Conservation (phyloP, 2,888 invertebrate species). For the Brachypalpus laphriformis region DNA sequence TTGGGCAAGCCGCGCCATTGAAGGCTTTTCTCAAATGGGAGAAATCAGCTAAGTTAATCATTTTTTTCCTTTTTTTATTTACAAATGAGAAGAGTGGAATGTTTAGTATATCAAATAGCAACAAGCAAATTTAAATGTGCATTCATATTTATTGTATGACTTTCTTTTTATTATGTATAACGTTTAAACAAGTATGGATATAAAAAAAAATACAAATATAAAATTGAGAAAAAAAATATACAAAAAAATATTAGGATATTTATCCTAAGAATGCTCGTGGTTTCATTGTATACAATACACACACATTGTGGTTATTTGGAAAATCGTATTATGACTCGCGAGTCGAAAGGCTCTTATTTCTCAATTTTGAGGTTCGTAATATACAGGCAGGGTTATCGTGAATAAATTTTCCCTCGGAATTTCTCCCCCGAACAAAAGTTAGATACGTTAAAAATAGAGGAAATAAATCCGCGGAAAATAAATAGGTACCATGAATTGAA, state of each 20-base stretch:
- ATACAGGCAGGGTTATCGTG: too few relatives aligned
- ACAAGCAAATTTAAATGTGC: slow-evolving; percentile 33
- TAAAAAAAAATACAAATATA: slow-evolving; percentile 35
- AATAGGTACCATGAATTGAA: too few relatives aligned
- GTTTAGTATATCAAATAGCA: slow-evolving; percentile 38
- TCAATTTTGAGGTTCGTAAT: too few relatives aligned
- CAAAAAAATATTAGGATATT: slow-evolving; percentile 37
- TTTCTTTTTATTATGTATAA: slow-evolving; percentile 55
- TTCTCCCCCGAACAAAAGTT: too few relatives aligned
- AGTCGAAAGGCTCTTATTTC: too few relatives aligned
- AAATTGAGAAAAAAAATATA: slow-evolving; percentile 55
- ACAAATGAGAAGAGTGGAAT: slow-evolving; percentile 13
- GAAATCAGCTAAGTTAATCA: neutral
- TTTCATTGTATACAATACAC: too few relatives aligned
- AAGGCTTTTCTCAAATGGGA: neutral
- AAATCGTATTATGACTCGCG: too few relatives aligned
- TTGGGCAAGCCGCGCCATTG: slow-evolving; percentile 1
- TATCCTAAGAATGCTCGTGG: slow-evolving; percentile 21
- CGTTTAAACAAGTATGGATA: slow-evolving; percentile 35
- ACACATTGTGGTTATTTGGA: too few relatives aligned
- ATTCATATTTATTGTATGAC: slow-evolving; percentile 65
- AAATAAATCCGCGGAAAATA: too few relatives aligned
- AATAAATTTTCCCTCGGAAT: too few relatives aligned
- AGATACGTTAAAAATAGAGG: too few relatives aligned
- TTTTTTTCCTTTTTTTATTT: neutral